Base-by-base conservation (phyloP, 2,888 invertebrate species). In the Cosmorhoe ocellata region DNA sequence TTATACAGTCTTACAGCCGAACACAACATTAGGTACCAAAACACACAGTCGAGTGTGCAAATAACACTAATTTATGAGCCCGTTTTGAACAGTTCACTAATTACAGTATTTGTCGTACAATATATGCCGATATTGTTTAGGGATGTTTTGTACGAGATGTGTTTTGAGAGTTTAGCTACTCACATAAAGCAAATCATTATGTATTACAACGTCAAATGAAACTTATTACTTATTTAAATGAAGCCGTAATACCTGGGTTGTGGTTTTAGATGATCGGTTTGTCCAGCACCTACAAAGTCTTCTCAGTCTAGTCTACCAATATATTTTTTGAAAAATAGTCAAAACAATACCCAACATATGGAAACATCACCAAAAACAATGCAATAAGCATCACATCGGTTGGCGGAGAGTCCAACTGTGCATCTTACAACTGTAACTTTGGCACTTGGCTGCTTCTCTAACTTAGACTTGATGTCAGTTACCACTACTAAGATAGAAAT, bases 121-220 rank as follows among this genome's bases (percentile, higher is more conserved):
- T 58, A 43, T 51, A 49, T 54, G 46, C 51, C 14, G 34, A 51
- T 48, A 51, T 54, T 43, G 49, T 54, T 54, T 51, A 64, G 65
- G 61, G 74, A 74, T 79, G 80, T 79, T 78, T 79, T 77, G 71
- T 71, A 63, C 57, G 3, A n/a, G n/a, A n/a, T n/a, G n/a, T n/a
- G n/a, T n/a, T n/a, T n/a, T n/a, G n/a, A n/a, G n/a, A n/a, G n/a
- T n/a, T n/a, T n/a, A n/a, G n/a, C n/a, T n/a, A n/a, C n/a, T n/a
- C n/a, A n/a, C n/a, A n/a, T n/a, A n/a, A n/a, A n/a, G n/a, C n/a
- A n/a, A n/a, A n/a, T n/a, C n/a, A n/a, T n/a, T n/a, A n/a, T n/a
- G n/a, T n/a, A n/a, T n/a, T n/a, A n/a, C n/a, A n/a, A n/a, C n/a
- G n/a, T n/a, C n/a, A n/a, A n/a, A n/a, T n/a, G n/a, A n/a, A n/a